Percentiles rank a stretch among this genome's conserved stretches.
phyloP scores from a whole-genome alignment of 2,888 invertebrate species.

The Clivina fossor region DNA sequence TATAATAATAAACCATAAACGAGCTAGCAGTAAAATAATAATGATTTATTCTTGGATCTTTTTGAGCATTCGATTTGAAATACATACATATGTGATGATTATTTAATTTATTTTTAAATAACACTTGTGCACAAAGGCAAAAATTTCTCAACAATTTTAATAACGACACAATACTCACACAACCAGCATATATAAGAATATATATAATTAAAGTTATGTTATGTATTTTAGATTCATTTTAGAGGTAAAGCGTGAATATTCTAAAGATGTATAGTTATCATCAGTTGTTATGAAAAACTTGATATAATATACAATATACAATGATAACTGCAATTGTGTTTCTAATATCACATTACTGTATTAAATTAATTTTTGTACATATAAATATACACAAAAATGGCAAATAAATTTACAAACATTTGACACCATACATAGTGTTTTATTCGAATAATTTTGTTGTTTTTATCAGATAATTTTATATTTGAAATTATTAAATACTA shows the following conservation, averaged over 20 bases:
- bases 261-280: slow-evolving; percentile 30
- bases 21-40: too few relatives aligned
- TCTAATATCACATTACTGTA: slow-evolving; percentile 19
- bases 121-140: slow-evolving; percentile 21
- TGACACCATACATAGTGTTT: too few relatives aligned
- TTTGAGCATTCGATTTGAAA: too few relatives aligned
- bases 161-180: slow-evolving; percentile 20
- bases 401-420: slow-evolving; percentile 17
- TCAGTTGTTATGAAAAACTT: slow-evolving; percentile 26
- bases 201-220: slow-evolving; percentile 15
- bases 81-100: neutral
- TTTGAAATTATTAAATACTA: too few relatives aligned
- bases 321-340: too few relatives aligned
- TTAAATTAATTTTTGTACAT: slow-evolving; percentile 29
- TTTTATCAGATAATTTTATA: too few relatives aligned
- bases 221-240: slow-evolving; percentile 26
- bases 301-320: slow-evolving; percentile 10
- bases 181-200: slow-evolving; percentile 15
- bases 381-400: slow-evolving; percentile 16
- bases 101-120: slow-evolving; percentile 14
- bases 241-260: slow-evolving; percentile 30
- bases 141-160: slow-evolving; percentile 15
- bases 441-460: too few relatives aligned
- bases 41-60: too few relatives aligned
- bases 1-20: too few relatives aligned